phyloP scores from a whole-genome alignment of 2,797 vertebrate genomes.

The Psittacula derbiana region DNA sequence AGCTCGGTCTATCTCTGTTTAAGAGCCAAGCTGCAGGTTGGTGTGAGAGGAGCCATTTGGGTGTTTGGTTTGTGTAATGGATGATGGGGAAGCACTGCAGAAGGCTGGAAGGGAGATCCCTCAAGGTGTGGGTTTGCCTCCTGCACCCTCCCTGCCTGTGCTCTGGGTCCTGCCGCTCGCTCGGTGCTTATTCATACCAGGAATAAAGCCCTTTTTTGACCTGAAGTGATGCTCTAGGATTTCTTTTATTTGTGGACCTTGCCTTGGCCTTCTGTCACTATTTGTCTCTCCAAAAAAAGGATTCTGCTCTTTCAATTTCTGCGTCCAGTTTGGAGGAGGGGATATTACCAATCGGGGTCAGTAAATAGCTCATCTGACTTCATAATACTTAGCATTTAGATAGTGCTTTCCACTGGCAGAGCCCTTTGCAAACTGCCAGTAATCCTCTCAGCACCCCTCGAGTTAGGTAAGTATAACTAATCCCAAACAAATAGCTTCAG shows the following conservation, averaged over 20 bases:
- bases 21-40: background rate
- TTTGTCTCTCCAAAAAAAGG: constrained; percentile 61
- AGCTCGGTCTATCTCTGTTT: background rate
- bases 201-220: constrained; percentile 32
- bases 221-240: constrained; percentile 51
- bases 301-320: constrained; percentile 67
- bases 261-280: constrained; percentile 50
- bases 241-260: constrained; percentile 63
- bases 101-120: background rate
- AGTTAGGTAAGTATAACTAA: constrained; percentile 59
- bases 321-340: constrained; percentile 37
- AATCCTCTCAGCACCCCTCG: constrained; percentile 34
- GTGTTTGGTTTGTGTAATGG: background rate
- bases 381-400: constrained; percentile 65
- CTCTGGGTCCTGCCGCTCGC: background rate
- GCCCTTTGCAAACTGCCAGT: constrained; percentile 53
- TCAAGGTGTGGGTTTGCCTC: background rate
- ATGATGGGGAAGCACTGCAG: background rate
- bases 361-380: constrained; percentile 76
- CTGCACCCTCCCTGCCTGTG: background rate
- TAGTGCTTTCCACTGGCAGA: constrained; percentile 50
- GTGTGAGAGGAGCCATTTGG: background rate
- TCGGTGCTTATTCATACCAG: background rate
- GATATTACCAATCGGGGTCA: constrained; percentile 43
- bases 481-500: constrained; percentile 63